These are phyloP conservation scores for Montipora sp. DNA, from an alignment of 64 coral and sea anemone genomes.

Conservation along the genomic window DNA sequence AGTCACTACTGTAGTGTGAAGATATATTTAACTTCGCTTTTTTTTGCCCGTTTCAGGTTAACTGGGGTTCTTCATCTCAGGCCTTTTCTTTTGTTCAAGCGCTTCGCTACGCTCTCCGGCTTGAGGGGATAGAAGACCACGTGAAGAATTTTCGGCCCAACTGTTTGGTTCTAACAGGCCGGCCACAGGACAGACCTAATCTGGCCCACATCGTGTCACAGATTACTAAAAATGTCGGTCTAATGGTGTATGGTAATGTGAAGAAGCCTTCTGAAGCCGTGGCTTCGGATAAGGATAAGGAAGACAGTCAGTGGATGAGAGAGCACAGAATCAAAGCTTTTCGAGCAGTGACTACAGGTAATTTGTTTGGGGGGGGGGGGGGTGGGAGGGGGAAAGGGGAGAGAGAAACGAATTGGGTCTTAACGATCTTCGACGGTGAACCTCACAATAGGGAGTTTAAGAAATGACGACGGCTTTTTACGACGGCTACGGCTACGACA, in stretches of 20 bases:
- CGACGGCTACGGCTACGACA: too few species aligned
- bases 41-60: conserved; percentile 23
- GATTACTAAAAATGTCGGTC: conserved; percentile 83
- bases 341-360: conserved; percentile 77
- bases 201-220: conserved; percentile 77
- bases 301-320: conserved; percentile 72
- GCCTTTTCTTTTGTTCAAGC: conserved; percentile 76
- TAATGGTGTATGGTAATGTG: conserved; percentile 86
- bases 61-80: conserved; percentile 91
- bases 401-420: too few species aligned
- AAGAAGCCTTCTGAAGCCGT: conserved; percentile 36
- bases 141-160: conserved; percentile 97
- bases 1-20: too few species aligned
- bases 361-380: neutral
- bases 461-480: too few species aligned
- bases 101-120: conserved; percentile 61
- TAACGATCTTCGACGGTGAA: too few species aligned
- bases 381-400: too few species aligned
- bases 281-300: conserved; percentile 47
- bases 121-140: conserved; percentile 81
- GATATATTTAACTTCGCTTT: neutral
- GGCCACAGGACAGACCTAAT: conserved; percentile 47
- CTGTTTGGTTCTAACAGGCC: conserved; percentile 77
- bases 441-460: too few species aligned
- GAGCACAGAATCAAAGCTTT: conserved; percentile 86